Evolutionary conservation across 2,113 vertebrate species (phyloP), one percentile per base, ranked within the genome.

Genomic region (Pseudonaja textilis): DNA sequence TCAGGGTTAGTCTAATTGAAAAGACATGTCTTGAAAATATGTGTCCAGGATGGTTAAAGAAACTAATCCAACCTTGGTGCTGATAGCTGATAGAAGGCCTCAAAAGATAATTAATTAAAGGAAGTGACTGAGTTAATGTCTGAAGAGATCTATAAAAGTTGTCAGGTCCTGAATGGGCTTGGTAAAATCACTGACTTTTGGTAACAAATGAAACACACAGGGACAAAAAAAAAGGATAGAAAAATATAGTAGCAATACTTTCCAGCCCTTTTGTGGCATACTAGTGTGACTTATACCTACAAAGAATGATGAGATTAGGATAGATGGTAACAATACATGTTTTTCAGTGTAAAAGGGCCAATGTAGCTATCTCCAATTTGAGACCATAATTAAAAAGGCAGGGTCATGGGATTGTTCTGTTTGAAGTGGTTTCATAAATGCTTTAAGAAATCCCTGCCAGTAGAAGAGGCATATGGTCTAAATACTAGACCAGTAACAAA

Each of bases 1-100:
- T 96, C 96, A 96, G 96, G 96, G 95, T 95, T 92, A 96, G 96
- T 91, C 94, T 98, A 98, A 98, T 98, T 98, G 97, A 97, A 98
- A 98, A 95, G 97, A 97, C 96, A 97, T 97, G 97, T 97, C 81
- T 86, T 93, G 96, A 93, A 95, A 96, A 94, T 96, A 94, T 94
- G 95, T 97, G 97, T 97, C 97, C 97, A 97, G 96, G 85, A 86
- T n/a, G 95, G 92, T 93, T 97, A 94, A 55, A 93, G 93, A 90
- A 50, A 91, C 89, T 52, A 94, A 95, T 96, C 94, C 95, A 0
- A 90, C 93, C 95, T 94, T 93, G 93, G 56, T 87, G 93, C 34
- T 81, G 10, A 18, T 89, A 42, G 42, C 64, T 61, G 4, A 1
- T 8, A 89, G 64, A 42, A 86, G 91, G 59, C 26, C 6, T 7